Percentiles rank a stretch among this genome's conserved stretches.
Evolutionary conservation across 2,797 vertebrate genomes (phyloP).

Genomic region (Parauchenoglanis ngamensis): DNA sequence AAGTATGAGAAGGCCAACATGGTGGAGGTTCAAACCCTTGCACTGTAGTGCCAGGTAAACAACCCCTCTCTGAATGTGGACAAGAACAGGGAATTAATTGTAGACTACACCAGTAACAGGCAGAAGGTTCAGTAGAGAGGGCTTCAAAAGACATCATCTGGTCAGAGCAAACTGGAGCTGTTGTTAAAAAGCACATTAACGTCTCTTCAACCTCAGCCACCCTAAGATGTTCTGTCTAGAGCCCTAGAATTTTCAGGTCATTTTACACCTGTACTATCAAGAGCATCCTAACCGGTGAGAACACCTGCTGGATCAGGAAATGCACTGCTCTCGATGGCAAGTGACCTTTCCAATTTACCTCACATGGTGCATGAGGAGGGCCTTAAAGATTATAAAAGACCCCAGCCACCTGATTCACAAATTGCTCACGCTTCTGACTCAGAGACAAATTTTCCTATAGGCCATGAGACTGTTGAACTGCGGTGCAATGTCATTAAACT

Average conservation of each 20-base stretch:
- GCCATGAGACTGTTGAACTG: not conserved
- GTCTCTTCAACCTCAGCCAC: not conserved
- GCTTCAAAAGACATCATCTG: not conserved
- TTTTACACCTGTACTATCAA: not conserved
- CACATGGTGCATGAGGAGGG: not conserved
- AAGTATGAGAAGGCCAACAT: not conserved
- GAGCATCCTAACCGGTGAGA: not conserved
- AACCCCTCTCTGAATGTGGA: not conserved
- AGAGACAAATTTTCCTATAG: not conserved
- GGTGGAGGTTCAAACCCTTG: not conserved
- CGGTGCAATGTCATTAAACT: not conserved
- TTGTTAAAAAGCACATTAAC: not conserved
- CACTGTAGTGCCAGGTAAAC: not conserved
- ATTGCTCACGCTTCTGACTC: not conserved
- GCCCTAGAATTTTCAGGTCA: not conserved
- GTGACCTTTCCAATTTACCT: not conserved
- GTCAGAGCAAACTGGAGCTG: not conserved
- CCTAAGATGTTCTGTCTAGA: not conserved
- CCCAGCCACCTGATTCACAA: not conserved
- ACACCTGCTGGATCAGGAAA: not conserved
- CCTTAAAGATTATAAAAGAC: not conserved
- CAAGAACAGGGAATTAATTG: not conserved
- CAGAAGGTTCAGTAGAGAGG: not conserved
- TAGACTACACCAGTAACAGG: too few species aligned
- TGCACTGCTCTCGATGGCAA: not conserved